These are phyloP conservation scores for Brachyrhaphis roseni DNA, from an alignment of 2,797 vertebrate species.

Conservation along the genomic window DNA sequence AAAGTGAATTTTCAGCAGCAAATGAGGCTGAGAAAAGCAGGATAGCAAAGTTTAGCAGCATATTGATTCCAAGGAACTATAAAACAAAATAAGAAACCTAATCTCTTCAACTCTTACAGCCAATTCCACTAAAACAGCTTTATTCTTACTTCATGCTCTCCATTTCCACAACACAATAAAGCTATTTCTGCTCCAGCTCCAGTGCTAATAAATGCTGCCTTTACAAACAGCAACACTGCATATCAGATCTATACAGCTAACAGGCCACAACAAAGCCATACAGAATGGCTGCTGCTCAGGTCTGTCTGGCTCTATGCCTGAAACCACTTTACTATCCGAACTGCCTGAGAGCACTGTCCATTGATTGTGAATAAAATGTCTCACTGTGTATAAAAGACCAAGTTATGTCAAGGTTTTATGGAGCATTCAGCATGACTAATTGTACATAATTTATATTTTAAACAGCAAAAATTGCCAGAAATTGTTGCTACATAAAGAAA, in stretches of 20 bases:
- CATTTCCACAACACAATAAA: constrained; percentile 30
- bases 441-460: constrained; percentile 27
- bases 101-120: neutral
- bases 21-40: neutral
- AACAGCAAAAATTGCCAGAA: constrained; percentile 2
- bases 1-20: neutral
- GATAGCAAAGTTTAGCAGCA: neutral
- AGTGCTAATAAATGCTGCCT: constrained; percentile 17
- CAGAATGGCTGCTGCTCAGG: constrained; percentile 25
- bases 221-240: constrained; percentile 10
- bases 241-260: constrained; percentile 28
- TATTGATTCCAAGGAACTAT: neutral
- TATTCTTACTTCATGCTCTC: constrained; percentile 16
- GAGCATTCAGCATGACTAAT: constrained; percentile 55
- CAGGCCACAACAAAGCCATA: constrained; percentile 27
- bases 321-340: constrained; percentile 28
- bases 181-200: constrained; percentile 16
- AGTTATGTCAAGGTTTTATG: constrained; percentile 43
- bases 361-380: constrained; percentile 49
- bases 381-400: constrained; percentile 14
- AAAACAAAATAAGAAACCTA: neutral
- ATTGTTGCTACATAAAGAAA: neutral
- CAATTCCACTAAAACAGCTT: constrained; percentile 1
- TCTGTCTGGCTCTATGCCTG: constrained; percentile 38
- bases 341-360: constrained; percentile 38